Evolutionary conservation across 2,113 vertebrate genomes (phyloP).

Genomic region (Chamaetylas fuelleborni): DNA sequence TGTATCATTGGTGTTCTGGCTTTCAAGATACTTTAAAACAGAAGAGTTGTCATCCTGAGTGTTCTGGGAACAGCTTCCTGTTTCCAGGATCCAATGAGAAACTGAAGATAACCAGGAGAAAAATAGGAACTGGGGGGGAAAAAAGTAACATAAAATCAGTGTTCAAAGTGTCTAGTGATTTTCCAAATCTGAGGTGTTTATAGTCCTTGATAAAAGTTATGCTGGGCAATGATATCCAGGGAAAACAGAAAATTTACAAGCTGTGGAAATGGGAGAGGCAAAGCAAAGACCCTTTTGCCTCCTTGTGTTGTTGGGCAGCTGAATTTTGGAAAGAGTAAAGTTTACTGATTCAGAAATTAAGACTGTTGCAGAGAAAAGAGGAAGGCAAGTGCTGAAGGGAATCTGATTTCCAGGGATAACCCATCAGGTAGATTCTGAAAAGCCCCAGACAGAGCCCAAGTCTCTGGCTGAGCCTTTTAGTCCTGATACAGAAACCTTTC

Average conservation of each 20-base stretch:
- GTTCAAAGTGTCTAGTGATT: neutral
- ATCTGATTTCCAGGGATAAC: neutral
- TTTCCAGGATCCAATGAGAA: neutral
- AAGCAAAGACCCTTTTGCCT: neutral
- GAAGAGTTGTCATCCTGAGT: neutral
- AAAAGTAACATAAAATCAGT: neutral
- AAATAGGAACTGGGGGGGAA: neutral
- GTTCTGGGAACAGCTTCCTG: neutral
- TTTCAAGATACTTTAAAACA: neutral
- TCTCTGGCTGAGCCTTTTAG: neutral
- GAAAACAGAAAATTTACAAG: neutral
- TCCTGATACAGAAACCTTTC: neutral
- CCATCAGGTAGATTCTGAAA: neutral
- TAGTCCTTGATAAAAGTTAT: neutral
- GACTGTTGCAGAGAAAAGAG: neutral
- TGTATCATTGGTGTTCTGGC: neutral
- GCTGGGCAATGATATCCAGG: neutral
- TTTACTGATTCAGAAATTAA: neutral
- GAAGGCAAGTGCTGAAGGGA: neutral
- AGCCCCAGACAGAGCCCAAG: neutral
- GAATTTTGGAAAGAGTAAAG: neutral
- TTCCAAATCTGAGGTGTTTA: neutral
- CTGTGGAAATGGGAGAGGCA: neutral
- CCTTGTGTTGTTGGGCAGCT: accelerated
- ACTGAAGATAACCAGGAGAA: neutral